A percentile compares a stretch with the other conserved stretches of the same genome.
These are phyloP conservation scores for Rhipidura dahli DNA, from an alignment of 2,113 vertebrate species.

Conservation along the genomic window DNA sequence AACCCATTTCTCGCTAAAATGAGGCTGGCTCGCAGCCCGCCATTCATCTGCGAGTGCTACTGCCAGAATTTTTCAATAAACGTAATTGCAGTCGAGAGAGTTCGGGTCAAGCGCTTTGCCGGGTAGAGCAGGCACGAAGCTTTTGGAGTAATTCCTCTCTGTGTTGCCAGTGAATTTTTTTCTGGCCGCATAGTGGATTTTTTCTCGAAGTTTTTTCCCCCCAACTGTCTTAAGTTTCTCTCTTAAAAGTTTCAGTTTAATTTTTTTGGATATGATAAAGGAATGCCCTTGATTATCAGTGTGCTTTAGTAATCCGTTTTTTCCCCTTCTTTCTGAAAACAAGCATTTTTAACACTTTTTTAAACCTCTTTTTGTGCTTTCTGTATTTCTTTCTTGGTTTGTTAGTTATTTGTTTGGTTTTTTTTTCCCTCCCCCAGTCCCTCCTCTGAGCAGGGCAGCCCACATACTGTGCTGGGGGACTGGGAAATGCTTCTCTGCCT, in stretches of 20 bases:
- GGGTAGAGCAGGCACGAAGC: background rate
- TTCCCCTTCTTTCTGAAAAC: background rate
- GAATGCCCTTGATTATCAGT: background rate
- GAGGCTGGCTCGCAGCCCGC: background rate
- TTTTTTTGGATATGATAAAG: background rate
- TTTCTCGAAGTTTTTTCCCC: background rate
- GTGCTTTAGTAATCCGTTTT: background rate
- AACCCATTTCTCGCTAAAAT: background rate
- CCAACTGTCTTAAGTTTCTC: background rate
- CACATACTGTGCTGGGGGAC: accelerated
- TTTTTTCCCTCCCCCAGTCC: accelerated
- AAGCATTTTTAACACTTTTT: background rate
- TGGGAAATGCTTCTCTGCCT: background rate
- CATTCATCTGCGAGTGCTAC: background rate
- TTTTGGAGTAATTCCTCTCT: background rate
- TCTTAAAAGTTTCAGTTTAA: background rate
- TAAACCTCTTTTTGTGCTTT: background rate
- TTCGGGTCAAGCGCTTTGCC: background rate
- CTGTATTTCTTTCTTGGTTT: background rate
- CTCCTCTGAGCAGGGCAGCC: background rate
- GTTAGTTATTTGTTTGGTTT: background rate
- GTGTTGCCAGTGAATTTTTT: background rate
- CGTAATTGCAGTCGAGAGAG: background rate
- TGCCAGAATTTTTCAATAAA: background rate
- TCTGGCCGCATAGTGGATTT: background rate